Evolutionary conservation across 2,797 vertebrate species (phyloP), one percentile per base, ranked within the genome.

Genomic region (Salarias fasciatus): DNA sequence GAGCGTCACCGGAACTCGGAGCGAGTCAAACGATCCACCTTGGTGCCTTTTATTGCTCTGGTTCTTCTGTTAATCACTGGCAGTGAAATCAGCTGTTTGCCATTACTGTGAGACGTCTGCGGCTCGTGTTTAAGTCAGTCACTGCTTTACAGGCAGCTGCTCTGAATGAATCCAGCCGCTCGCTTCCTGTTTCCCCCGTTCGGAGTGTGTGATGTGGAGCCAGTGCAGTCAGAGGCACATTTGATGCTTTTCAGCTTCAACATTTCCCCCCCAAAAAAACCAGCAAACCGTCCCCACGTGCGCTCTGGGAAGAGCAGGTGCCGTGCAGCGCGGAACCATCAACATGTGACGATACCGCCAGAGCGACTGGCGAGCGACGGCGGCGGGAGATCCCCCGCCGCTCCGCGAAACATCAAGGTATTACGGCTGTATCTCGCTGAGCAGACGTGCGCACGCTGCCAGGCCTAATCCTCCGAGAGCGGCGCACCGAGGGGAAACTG

Each of bases 391-490:
- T 56, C 55, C 11, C 46, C 46, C 68, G 33, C 61, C 36, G 50
- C 55, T 33, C 72, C 69, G 64, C 62, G 44, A 72, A 75, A 75
- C 63, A 75, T 76, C 67, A 75, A 82, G 78, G 80, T 79, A 61
- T 82, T 82, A 69, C 63, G 76, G 56, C 53, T 84, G 37, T 80
- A 82, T 88, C 84, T 79, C 66, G 70, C 83, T 83, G 40, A 82
- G 83, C 83, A 80, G 86, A 86, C 48, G 48, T 55, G 63, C 65
- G 75, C 70, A 7, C 56, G 7, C 53, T 75, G 86, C 79, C 77
- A 72, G 78, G 42, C 15, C 71, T 84, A 85, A 90, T 87, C 80
- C 86, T 77, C 43, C 1, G 65, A 71, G 78, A 67, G 77, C 67
- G 50, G 72, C 56, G 40, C 53, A 48, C 63, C 41, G 60, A 64